These are phyloP conservation scores for Hemicrepidius hirtus DNA, from an alignment of 2,888 invertebrate genomes.

Conservation along the genomic window DNA sequence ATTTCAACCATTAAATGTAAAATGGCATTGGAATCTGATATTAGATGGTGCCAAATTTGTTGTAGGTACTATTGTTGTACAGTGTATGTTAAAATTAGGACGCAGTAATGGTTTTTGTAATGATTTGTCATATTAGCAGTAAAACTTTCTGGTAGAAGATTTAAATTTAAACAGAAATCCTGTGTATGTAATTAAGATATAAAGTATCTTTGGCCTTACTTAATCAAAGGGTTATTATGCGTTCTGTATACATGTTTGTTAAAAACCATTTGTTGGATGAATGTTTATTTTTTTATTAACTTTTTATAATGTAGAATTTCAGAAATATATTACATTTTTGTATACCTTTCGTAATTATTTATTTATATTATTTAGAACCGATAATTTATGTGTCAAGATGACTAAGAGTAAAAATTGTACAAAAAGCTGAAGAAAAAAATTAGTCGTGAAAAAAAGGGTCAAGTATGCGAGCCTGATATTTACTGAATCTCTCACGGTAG, in stretches of 20 bases:
- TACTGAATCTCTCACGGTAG: too few relatives aligned
- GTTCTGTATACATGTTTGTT: slow-evolving; percentile 28
- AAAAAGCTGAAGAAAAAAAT: too few relatives aligned
- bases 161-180: not conserved
- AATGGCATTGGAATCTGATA: not conserved
- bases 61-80: not conserved
- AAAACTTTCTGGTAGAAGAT: not conserved
- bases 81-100: not conserved
- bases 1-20: not conserved
- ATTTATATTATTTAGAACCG: too few relatives aligned
- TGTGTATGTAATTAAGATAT: slow-evolving; percentile 12
- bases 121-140: not conserved
- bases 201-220: slow-evolving; percentile 26
- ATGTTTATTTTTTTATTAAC: slow-evolving; percentile 28
- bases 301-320: slow-evolving; percentile 25
- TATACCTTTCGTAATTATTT: not conserved
- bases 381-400: too few relatives aligned
- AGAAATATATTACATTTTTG: slow-evolving; percentile 21
- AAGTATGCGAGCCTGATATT: too few relatives aligned
- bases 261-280: slow-evolving; percentile 13
- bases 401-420: too few relatives aligned
- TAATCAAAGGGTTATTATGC: slow-evolving; percentile 25
- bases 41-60: not conserved
- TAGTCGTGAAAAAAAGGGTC: too few relatives aligned
- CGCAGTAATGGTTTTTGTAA: not conserved